Evolutionary conservation across 2,113 vertebrate species (phyloP), one percentile per base, ranked within the genome.

Genomic region (Oncorhynchus nerka): DNA sequence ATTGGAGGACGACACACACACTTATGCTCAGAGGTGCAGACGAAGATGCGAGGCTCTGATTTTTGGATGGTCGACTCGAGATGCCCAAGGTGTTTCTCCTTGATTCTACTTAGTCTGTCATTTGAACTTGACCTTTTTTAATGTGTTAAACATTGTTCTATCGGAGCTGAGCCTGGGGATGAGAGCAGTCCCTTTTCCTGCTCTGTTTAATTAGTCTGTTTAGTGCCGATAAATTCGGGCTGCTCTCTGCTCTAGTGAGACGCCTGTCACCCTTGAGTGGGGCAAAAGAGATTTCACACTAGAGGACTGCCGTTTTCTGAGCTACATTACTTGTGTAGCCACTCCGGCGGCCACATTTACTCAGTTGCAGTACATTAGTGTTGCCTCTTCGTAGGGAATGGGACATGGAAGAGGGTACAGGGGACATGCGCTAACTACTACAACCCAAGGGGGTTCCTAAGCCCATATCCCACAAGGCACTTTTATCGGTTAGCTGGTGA

Each of bases 271-370:
- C 76, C 84, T 82, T 79, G 84, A 90, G 83, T 79, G 82, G 70
- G 86, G 86, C 73, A 86, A 84, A 87, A 85, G 81, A 91, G 78
- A 89, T 90, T 92, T 91, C 81, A 87, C 86, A 81, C 77, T 74
- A 69, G 77, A 59, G 76, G 78, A 84, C 80, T 80, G 81, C 81
- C 79, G 76, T 91, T 88, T 85, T 83, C 74, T 81, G 79, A 89
- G 90, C 89, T 87, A 87, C 89, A 90, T 89, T 91, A 90, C 80
- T 55, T 76, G 55, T 78, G 80, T 82, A 83, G 87, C 77, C 61
- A 57, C 70, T 81, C 84, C 75, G 79, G 84, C 71, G 70, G 79
- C 73, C 85, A 87, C 75, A 90, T 92, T 83, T 87, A 87, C 86
- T 89, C 80, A 75, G 80, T 84, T 85, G 81, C 82, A 91, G 78